phyloP scores from a whole-genome alignment of 2,797 vertebrate species.

The Gymnoscopelus braueri region DNA sequence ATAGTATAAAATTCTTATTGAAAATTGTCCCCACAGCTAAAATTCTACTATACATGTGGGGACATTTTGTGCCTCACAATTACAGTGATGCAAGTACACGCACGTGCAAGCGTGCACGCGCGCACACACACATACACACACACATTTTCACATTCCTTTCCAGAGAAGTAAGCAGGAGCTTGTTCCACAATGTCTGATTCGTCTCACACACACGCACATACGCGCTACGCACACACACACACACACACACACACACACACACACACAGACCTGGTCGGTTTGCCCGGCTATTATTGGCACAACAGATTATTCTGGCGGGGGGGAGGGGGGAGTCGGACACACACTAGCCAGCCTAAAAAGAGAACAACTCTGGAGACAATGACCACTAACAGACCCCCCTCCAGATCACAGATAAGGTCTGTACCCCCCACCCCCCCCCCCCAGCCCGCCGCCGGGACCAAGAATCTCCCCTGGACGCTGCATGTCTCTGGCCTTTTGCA shows the following conservation, averaged over 20 bases:
- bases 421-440: conserved; percentile 6
- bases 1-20: no score
- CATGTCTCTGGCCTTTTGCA: conserved; percentile 48
- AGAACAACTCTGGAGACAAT: conserved; percentile 64
- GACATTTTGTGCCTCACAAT: no score
- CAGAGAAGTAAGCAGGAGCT: no score
- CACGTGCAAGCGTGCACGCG: no score
- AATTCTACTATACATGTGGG: no score
- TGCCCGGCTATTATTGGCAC: conserved; percentile 75
- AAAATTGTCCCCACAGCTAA: no score
- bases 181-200: no score
- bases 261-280: conserved; percentile 64
- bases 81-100: no score
- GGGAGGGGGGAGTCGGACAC: conserved; percentile 24
- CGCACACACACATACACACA: no score
- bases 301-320: conserved; percentile 48
- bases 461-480: conserved; percentile 49
- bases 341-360: conserved; percentile 53
- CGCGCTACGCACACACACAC: no score
- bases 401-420: conserved; percentile 61
- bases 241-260: not conserved
- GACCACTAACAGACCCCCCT: conserved; percentile 45
- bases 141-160: no score
- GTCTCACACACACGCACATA: no score
- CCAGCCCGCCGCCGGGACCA: conserved; percentile 40